Evolutionary conservation across 2,888 invertebrate species (phyloP).

Genomic region (Opisthograptis luteolata): DNA sequence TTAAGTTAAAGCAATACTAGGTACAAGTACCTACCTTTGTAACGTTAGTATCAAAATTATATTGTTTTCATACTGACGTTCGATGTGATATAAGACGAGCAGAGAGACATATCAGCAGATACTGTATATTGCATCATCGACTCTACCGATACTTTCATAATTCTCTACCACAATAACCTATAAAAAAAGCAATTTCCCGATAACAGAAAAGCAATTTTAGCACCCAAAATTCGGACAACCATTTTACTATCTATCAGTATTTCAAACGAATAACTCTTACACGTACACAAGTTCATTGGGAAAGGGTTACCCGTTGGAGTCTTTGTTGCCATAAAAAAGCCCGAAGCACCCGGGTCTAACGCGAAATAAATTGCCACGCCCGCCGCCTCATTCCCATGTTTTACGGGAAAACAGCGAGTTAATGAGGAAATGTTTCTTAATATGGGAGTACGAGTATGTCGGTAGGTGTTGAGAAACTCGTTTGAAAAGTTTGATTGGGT

Average conservation of each 20-base stretch:
- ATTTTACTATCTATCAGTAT: conserved; percentile 14
- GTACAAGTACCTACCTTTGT: too few relatives aligned
- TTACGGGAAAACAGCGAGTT: conserved; percentile 16
- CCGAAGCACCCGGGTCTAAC: conserved; percentile 13
- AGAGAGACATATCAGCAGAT: too few relatives aligned
- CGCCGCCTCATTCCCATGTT: conserved; percentile 1
- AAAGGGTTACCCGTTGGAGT: conserved; percentile 28
- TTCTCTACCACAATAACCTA: too few relatives aligned
- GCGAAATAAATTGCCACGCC: conserved; percentile 24
- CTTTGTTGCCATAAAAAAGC: conserved; percentile 30
- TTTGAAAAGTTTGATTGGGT: conserved; percentile 14
- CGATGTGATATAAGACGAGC: too few relatives aligned
- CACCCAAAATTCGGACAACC: conserved; percentile 8
- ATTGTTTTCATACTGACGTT: too few relatives aligned
- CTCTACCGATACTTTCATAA: too few relatives aligned
- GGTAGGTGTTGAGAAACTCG: conserved; percentile 13
- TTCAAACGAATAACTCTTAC: conserved; percentile 32
- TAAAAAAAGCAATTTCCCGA: background rate
- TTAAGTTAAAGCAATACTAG: too few relatives aligned
- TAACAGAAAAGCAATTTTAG: conserved; percentile 4
- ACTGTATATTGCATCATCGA: too few relatives aligned
- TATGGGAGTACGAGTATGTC: background rate
- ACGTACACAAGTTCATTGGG: conserved; percentile 34
- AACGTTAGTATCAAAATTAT: too few relatives aligned
- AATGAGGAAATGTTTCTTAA: conserved; percentile 15